Percentiles rank a stretch among this genome's conserved stretches.
phyloP scores from a whole-genome alignment of 1,140 invertebrate species.

The Halictus rubicundus region DNA sequence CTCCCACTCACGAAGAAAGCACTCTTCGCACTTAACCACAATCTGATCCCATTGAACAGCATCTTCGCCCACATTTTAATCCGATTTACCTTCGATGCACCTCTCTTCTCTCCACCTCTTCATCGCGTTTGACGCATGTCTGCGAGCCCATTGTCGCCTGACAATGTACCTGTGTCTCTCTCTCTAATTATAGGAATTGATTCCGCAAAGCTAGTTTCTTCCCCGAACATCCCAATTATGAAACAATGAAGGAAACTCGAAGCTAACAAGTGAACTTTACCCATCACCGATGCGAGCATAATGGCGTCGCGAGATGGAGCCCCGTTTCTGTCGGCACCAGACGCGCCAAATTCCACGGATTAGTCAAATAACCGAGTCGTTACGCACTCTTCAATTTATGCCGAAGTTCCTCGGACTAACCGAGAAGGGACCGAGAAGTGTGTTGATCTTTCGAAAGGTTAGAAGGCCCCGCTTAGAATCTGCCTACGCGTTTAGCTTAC shows the following conservation, averaged over 20 bases:
- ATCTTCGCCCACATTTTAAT: too few relatives aligned
- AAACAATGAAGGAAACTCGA: not conserved
- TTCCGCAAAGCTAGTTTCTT: too few relatives aligned
- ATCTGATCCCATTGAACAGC: too few relatives aligned
- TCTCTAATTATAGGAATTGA: too few relatives aligned
- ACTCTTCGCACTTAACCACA: too few relatives aligned
- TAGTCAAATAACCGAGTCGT: slow-evolving; percentile 20
- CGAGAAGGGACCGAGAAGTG: not conserved
- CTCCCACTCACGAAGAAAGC: too few relatives aligned
- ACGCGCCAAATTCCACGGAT: slow-evolving; percentile 12
- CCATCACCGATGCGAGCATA: not conserved
- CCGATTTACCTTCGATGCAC: too few relatives aligned
- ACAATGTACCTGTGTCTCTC: too few relatives aligned
- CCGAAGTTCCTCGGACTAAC: not conserved
- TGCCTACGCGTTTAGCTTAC: slow-evolving; percentile 18
- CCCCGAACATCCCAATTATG: not conserved
- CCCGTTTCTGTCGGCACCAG: not conserved
- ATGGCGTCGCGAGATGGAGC: not conserved
- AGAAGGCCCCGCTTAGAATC: slow-evolving; percentile 9
- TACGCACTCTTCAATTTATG: slow-evolving; percentile 27
- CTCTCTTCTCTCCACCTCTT: too few relatives aligned
- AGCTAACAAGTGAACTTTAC: slow-evolving; percentile 22
- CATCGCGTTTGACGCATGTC: too few relatives aligned
- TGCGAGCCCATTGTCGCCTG: too few relatives aligned
- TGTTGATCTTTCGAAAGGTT: slow-evolving; percentile 37